These are phyloP conservation scores for Pedetes capensis DNA, from an alignment of 2,113 vertebrate genomes.

Conservation along the genomic window DNA sequence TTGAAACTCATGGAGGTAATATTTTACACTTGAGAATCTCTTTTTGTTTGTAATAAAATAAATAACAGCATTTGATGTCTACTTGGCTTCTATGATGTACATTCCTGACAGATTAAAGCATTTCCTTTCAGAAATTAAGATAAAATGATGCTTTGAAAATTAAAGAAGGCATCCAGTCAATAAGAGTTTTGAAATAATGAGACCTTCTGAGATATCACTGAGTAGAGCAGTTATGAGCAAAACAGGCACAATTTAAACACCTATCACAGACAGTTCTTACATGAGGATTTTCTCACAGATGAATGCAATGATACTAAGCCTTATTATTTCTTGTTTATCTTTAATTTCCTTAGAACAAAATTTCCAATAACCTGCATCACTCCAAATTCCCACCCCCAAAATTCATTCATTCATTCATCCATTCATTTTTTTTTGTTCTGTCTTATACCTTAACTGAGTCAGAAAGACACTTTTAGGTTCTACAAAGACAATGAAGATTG, in stretches of 20 bases:
- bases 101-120: not conserved
- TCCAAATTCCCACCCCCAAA: not conserved
- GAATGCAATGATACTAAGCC: not conserved
- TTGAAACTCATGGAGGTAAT: not conserved
- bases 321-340: not conserved
- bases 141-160: conserved; percentile 34
- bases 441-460: not conserved
- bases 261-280: not conserved
- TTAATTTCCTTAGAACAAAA: not conserved
- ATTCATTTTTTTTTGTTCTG: not conserved
- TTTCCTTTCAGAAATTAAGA: not conserved
- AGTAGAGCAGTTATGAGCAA: not conserved
- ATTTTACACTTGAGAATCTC: not conserved
- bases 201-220: not conserved
- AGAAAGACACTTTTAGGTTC: not conserved
- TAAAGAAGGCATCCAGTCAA: not conserved
- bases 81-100: not conserved
- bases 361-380: not conserved
- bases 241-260: not conserved
- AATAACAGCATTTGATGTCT: not conserved
- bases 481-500: not conserved
- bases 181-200: not conserved
- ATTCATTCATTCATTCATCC: not conserved
- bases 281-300: not conserved
- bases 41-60: not conserved